Evolutionary conservation across 2,113 vertebrate species (phyloP), one percentile per base, ranked within the genome.

Genomic region (Phocoena phocoena): DNA sequence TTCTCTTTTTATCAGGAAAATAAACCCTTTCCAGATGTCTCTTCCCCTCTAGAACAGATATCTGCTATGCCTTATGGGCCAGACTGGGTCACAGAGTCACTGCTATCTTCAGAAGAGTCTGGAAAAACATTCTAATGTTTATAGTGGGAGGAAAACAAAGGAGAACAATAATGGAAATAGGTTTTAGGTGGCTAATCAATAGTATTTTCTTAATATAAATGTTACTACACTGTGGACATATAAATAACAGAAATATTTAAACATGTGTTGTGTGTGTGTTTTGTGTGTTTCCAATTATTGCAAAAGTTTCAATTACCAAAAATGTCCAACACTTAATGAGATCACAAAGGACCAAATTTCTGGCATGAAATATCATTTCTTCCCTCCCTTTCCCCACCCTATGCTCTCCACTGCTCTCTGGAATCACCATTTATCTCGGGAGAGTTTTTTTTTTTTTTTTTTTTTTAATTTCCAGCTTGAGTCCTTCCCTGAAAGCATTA

Each of bases 171-270:
- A 3, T 79, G 18, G 41, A 33, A 74, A 77, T 41, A 81, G 0
- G 31, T 70, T 94, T 81, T 10, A 65, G 38, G 20, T 74, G 74
- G 3, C 6, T 21, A 80, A 82, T 89, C n/a, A 53, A 53, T 26
- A 38, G 33, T 65, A 88, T 85, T 60, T 84, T 73, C 65, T 95
- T 92, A 94, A 81, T 89, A 77, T 68, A 67, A 83, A 92, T 68
- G 62, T 68, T 38, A 79, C 23, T 53, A 36, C 17, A 58, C 18
- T 44, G 13, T 87, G 38, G 41, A 84, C 41, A 41, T 81, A 25
- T 74, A 93, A 76, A 28, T 21, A 80, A 67, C 47, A 44, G 76
- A 26, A 76, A 88, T 63, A 84, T 71, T 74, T 93, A 81, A 88
- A 28, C 23, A 53, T 28, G 33, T 67, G 18, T 41, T 8, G 25